Evolutionary conservation across 2,113 vertebrate species (phyloP).

Genomic region (Mormyrus iriodes): DNA sequence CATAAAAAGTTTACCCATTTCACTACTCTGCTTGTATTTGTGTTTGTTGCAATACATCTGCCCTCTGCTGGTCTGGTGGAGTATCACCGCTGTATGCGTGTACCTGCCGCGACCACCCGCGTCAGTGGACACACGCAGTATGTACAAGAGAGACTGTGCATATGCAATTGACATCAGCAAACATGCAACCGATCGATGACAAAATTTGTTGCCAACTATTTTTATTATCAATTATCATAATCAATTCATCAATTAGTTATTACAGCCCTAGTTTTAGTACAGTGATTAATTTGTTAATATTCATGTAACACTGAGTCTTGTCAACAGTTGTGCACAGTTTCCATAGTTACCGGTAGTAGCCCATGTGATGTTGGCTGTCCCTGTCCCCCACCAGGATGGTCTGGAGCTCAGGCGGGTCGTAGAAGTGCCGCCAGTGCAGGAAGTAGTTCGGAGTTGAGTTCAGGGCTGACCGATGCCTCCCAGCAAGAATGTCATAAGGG

Average conservation of each 20-base stretch:
- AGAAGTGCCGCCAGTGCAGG: slow-evolving; percentile 92
- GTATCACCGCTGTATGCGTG: too few relatives aligned
- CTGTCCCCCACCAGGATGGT: slow-evolving; percentile 74
- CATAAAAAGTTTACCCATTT: too few relatives aligned
- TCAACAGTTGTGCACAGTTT: background rate
- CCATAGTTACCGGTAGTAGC: slow-evolving; percentile 84
- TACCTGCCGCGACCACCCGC: too few relatives aligned
- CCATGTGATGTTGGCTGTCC: slow-evolving; percentile 82
- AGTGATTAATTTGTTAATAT: background rate
- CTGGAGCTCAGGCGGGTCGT: slow-evolving; percentile 95
- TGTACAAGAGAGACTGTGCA: too few relatives aligned
- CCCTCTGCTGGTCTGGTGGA: too few relatives aligned
- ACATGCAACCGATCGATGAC: background rate
- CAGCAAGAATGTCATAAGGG: slow-evolving; percentile 86
- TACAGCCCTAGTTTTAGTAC: background rate
- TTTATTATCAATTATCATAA: background rate
- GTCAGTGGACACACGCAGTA: too few relatives aligned
- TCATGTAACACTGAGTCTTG: background rate
- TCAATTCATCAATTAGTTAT: background rate
- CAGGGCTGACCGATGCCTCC: slow-evolving; percentile 69
- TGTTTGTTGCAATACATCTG: too few relatives aligned
- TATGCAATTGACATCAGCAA: background rate
- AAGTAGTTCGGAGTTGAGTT: slow-evolving; percentile 67
- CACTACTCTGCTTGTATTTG: too few relatives aligned
- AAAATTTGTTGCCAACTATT: background rate